Base-by-base conservation (phyloP, 2,888 invertebrate species). In the Mimachlamys varia region DNA sequence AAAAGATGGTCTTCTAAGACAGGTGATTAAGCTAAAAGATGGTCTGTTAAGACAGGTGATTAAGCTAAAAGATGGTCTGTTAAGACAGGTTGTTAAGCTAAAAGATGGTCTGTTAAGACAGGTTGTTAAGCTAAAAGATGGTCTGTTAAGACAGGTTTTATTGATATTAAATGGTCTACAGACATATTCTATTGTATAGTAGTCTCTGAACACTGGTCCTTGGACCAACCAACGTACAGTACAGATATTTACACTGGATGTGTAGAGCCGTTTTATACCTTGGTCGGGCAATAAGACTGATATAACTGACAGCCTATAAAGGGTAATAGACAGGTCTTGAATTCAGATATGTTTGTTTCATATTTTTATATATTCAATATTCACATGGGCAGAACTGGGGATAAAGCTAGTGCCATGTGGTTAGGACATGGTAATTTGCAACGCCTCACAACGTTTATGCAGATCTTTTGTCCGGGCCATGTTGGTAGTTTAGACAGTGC, bases 361-460 rank as follows among this genome's bases (percentile, higher is more conserved):
- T 76, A 76, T 76, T 76, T 76, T 76, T 76, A 76, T 76, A 76
- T 76, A 76, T 76, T 76, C 76, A 76, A 76, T 76, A 76, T 76
- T 76, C 76, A 76, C 76, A 76, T 76, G 27, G 27, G 33, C 76
- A 76, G 76, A 76, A 76, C 76, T 12, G 76, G 7, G 76, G 33
- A 76, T 76, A 76, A 76, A 76, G 76, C 27, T 27, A 27, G 33
- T 76, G 76, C 76, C 76, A 27, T 76, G 76, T 76, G 76, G 76
- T 33, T 33, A 76, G 76, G 76, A 76, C 76, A 76, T 76, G 33
- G 33, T 76, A 76, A 76, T 76, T 76, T 76, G 76, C 33, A 17
- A 76, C 27, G 27, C 76, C 76, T 76, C 76, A 0, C 12, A 76
- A 76, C 22, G 33, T 76, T 33, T 3, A 76, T 76, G 22, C 62